phyloP scores from a whole-genome alignment of 2,888 invertebrate species.

The Chrysopilus asiliformis region DNA sequence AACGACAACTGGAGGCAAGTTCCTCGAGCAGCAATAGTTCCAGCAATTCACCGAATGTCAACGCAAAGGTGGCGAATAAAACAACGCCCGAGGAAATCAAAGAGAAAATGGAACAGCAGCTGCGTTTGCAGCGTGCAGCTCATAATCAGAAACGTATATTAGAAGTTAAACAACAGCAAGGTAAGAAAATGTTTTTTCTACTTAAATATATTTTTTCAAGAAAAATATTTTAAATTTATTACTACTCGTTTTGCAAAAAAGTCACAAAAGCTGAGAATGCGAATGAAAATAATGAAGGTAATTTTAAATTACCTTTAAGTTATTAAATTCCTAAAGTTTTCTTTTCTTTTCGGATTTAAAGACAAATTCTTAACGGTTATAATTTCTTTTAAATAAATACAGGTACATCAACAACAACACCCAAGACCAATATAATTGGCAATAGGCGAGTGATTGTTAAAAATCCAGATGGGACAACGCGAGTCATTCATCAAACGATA shows the following conservation, averaged over 20 bases:
- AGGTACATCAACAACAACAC: slow-evolving; percentile 1
- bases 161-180: slow-evolving; percentile 43
- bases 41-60: slow-evolving; percentile 28
- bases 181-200: slow-evolving; percentile 11
- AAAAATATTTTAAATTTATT: too few relatives aligned
- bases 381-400: not conserved
- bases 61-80: too few relatives aligned
- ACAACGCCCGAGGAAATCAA: slow-evolving; percentile 62
- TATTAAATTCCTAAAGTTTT: too few relatives aligned
- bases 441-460: slow-evolving; percentile 36
- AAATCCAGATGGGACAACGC: slow-evolving; percentile 47
- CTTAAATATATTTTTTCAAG: too few relatives aligned
- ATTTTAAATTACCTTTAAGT: too few relatives aligned
- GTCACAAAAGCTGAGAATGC: too few relatives aligned
- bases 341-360: too few relatives aligned
- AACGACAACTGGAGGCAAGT: slow-evolving; percentile 16
- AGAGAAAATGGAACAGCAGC: slow-evolving; percentile 83
- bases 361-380: too few relatives aligned
- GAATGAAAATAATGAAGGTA: too few relatives aligned
- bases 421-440: slow-evolving; percentile 17
- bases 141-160: slow-evolving; percentile 75
- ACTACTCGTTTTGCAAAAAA: too few relatives aligned
- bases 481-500: slow-evolving; percentile 49
- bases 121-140: slow-evolving; percentile 75
- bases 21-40: slow-evolving; percentile 10